Base-by-base conservation (phyloP, 2,888 invertebrate species). In the Uropetala carovei region DNA sequence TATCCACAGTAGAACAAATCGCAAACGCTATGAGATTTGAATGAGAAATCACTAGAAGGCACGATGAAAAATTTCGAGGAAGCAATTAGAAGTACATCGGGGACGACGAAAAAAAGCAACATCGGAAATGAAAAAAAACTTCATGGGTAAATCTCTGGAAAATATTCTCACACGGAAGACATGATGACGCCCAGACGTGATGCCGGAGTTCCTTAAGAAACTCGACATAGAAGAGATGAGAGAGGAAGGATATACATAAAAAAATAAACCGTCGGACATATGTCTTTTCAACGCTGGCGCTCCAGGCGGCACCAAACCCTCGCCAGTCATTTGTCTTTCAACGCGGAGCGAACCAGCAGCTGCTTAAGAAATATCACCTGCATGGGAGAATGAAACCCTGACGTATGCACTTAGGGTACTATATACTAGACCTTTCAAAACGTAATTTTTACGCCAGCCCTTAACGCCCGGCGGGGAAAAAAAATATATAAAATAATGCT, bases 251-350 rank as follows among this genome's bases (percentile, higher is more conserved):
- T 16, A 43, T 16, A 27, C 0, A 82, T 27, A 43, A 43, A 89
- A 89, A 89, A 89, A 89, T 14, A 30, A 60, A 89, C 60, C n/a
- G 89, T 89, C 89, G 89, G 86, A 86, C 86, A 86, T 86, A 60
- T 64, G 89, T 89, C 64, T 89, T 64, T 89, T 89, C 89, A 43
- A n/a, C 89, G 89, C 64, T 56, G 89, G 64, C 60, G 60, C 86
- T 86, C 86, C 43, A 43, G 85, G 59, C 64, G 43, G 89, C 64
- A 56, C 89, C 89, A 64, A 64, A 89, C 9, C 56, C 18, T 64
- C 11, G 18, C 43, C 68, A 89, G 89, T 89, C 89, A 89, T 89
- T 89, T 89, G 89, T 89, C 89, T 89, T 64, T 89, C 89, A 64
- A 89, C 89, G n/a, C 64, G 22, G 68, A 89, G 89, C 18, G 60